Base-by-base conservation (phyloP, 2,888 invertebrate species). In the Salticus scenicus region DNA sequence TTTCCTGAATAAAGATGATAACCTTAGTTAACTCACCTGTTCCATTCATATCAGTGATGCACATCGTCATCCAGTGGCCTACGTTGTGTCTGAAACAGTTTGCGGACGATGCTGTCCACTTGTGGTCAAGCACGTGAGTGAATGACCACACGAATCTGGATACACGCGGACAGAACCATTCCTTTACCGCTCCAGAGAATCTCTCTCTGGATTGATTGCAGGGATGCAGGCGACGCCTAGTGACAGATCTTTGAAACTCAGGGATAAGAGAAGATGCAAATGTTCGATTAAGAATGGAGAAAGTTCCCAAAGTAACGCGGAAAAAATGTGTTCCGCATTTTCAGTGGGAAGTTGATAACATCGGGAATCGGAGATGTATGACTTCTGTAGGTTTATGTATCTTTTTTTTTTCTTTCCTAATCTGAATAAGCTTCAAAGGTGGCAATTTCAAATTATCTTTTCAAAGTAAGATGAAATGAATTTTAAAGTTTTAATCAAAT, bases 11-110 rank as follows among this genome's bases (percentile, higher is more conserved):
- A n/a, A n/a, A n/a, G n/a, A n/a, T n/a, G n/a, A n/a, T n/a, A n/a
- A n/a, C n/a, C n/a, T n/a, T n/a, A n/a, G n/a, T n/a, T 7, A 7
- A 70, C 70, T 17, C 33, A 84, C 83, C 83, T 84, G 83, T 73
- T 27, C 77, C 77, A 67, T 84, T 84, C 83, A 84, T 84, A 30
- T 84, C 77, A 30, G 77, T 84, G 51, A 84, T 72, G 67, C 83
- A 83, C 77, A 84, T 77, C 83, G 83, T 84, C 83, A 84, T 84
- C 37, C 77, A 77, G 64, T 70, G 64, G 69, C 63, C 27, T 57
- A 57, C 51, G 27, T 27, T 1, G 28, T 47, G 67, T 17, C 30
- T 37, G 66, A 63, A 28, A 41, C 27, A 64, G 27, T 51, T 5
- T 47, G 28, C 24, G 42, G 41, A 51, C n/a, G 24, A 70, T 20